phyloP scores from a whole-genome alignment of 1,140 invertebrate genomes.

The Batillaria attramentaria region DNA sequence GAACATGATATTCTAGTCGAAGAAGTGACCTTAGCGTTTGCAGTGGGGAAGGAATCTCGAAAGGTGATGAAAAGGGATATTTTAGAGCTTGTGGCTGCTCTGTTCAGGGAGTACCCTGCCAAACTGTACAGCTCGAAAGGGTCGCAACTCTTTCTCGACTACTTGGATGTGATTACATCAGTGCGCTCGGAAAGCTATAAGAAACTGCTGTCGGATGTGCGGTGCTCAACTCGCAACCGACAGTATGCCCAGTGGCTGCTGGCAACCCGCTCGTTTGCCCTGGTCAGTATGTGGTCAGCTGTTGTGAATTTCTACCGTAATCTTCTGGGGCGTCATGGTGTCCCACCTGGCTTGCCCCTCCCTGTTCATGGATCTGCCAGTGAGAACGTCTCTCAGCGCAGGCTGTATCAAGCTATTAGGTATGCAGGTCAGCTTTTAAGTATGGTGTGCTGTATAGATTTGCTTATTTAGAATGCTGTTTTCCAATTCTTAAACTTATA shows the following conservation, averaged over 20 bases:
- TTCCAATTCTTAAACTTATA: too few relatives aligned
- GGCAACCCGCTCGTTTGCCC: constrained; percentile 66
- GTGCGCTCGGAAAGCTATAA: constrained; percentile 64
- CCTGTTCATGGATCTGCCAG: constrained; percentile 27
- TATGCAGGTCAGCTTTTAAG: constrained; percentile 60
- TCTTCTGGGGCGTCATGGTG: constrained; percentile 43
- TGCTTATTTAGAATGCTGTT: too few relatives aligned
- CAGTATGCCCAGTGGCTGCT: constrained; percentile 70
- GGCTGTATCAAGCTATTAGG: constrained; percentile 63
- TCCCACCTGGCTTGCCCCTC: constrained; percentile 36
- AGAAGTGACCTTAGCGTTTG: constrained; percentile 68
- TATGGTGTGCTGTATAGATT: constrained; percentile 71
- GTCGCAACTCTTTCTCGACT: constrained; percentile 65
- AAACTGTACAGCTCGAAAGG: constrained; percentile 64
- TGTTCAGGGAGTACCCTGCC: constrained; percentile 69
- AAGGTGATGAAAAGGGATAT: constrained; percentile 61
- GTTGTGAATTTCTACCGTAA: constrained; percentile 69
- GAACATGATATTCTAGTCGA: constrained; percentile 68
- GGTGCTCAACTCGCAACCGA: constrained; percentile 66
- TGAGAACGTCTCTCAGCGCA: constrained; percentile 47
- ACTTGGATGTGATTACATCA: constrained; percentile 68
- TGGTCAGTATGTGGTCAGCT: constrained; percentile 68
- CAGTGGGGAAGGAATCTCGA: constrained; percentile 61
- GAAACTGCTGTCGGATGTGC: constrained; percentile 67
- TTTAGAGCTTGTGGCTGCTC: constrained; percentile 58